Evolutionary conservation across 92 coral and sea anemone genomes (phyloP).

Genomic region (Pocillopora grandis): DNA sequence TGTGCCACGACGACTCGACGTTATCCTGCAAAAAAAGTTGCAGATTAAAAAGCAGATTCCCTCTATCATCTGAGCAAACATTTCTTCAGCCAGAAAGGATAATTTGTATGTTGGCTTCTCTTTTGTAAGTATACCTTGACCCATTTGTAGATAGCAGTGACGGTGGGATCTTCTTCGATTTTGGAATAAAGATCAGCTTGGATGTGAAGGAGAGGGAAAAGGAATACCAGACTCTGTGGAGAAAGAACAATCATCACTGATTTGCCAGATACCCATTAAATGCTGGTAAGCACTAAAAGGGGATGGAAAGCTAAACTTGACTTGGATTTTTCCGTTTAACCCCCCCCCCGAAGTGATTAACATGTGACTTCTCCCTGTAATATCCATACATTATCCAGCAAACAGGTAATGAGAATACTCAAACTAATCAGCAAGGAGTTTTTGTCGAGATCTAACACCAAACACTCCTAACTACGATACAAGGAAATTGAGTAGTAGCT

Average conservation of each 20-base stretch:
- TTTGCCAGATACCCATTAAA: neutral
- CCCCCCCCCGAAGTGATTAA: too few relatives aligned
- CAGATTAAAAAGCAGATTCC: neutral
- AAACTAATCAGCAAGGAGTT: too few relatives aligned
- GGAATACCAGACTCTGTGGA: conserved; percentile 79
- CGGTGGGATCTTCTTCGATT: conserved; percentile 90
- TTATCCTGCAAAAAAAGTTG: conserved; percentile 61
- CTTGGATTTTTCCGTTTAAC: too few relatives aligned
- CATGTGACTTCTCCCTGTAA: too few relatives aligned
- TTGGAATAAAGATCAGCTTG: conserved; percentile 85
- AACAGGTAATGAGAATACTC: too few relatives aligned
- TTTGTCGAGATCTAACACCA: too few relatives aligned
- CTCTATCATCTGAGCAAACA: neutral
- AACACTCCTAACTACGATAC: too few relatives aligned
- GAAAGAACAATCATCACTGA: neutral
- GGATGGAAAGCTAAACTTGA: too few relatives aligned
- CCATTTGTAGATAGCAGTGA: conserved; percentile 93
- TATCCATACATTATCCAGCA: too few relatives aligned
- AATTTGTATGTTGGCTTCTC: neutral
- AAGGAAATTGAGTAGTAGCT: too few relatives aligned
- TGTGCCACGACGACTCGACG: conserved; percentile 78
- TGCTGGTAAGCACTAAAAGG: too few relatives aligned
- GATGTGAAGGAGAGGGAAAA: conserved; percentile 88
- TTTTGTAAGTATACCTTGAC: conserved; percentile 62
- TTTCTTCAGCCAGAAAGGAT: neutral